These are phyloP conservation scores for Lithobates pipiens DNA, from an alignment of 2,797 vertebrate genomes.

Conservation along the genomic window DNA sequence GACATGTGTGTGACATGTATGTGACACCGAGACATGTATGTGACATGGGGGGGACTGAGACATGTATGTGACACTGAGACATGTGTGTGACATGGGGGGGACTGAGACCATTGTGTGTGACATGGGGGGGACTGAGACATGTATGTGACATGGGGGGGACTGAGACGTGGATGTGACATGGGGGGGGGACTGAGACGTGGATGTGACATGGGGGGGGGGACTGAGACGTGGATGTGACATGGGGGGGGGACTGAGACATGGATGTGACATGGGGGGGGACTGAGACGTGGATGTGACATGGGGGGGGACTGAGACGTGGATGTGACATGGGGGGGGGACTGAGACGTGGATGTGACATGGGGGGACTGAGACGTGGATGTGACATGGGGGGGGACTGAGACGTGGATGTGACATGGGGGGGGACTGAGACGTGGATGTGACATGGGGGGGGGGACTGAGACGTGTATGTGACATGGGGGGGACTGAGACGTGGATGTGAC, in stretches of 20 bases:
- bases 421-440: constrained; percentile 91
- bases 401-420: constrained; percentile 79
- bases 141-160: too few relatives aligned
- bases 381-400: neutral
- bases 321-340: neutral
- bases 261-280: neutral
- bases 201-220: neutral
- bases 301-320: neutral
- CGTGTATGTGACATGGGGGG: too few relatives aligned
- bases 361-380: neutral
- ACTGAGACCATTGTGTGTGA: too few relatives aligned
- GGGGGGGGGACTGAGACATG: neutral
- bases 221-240: neutral
- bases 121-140: too few relatives aligned
- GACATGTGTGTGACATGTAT: neutral
- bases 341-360: neutral
- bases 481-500: too few relatives aligned
- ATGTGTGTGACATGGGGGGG: neutral
- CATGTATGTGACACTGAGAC: neutral
- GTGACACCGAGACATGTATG: neutral
- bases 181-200: neutral
- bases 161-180: neutral
- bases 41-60: neutral
- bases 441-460: neutral
- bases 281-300: neutral